phyloP scores from a whole-genome alignment of 2,113 vertebrate species.

The Donacobius atricapilla region DNA sequence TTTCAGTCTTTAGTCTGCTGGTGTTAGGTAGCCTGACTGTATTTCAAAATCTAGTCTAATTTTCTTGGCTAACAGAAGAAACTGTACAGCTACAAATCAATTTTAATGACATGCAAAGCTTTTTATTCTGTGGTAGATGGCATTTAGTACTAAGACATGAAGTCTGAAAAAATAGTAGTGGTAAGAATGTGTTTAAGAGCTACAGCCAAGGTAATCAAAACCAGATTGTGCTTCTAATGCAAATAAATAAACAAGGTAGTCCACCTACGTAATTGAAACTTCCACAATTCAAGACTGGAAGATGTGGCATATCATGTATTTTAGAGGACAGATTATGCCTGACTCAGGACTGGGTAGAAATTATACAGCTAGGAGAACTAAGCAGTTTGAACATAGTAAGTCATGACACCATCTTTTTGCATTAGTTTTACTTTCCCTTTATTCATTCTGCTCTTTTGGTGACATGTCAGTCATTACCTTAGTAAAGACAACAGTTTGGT shows the following conservation, averaged over 20 bases:
- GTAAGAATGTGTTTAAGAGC: background rate
- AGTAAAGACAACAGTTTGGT: background rate
- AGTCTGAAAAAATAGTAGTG: background rate
- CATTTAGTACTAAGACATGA: background rate
- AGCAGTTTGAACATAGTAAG: background rate
- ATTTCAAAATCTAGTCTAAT: background rate
- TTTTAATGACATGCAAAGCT: background rate
- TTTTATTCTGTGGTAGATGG: background rate
- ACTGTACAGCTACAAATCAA: background rate
- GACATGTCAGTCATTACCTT: background rate
- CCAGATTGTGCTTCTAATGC: background rate
- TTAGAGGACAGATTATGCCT: background rate
- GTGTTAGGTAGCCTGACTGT: background rate
- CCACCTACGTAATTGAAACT: background rate
- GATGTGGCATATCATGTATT: background rate
- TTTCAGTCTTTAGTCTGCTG: background rate
- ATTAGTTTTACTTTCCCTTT: constrained; percentile 17
- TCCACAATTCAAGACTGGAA: background rate
- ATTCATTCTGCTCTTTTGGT: background rate
- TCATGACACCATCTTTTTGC: background rate
- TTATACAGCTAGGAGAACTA: background rate
- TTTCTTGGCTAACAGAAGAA: background rate
- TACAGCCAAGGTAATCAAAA: background rate
- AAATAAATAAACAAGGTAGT: background rate
- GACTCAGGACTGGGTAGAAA: background rate